phyloP scores from a whole-genome alignment of 1,140 invertebrate species.

The Gryllus bimaculatus region DNA sequence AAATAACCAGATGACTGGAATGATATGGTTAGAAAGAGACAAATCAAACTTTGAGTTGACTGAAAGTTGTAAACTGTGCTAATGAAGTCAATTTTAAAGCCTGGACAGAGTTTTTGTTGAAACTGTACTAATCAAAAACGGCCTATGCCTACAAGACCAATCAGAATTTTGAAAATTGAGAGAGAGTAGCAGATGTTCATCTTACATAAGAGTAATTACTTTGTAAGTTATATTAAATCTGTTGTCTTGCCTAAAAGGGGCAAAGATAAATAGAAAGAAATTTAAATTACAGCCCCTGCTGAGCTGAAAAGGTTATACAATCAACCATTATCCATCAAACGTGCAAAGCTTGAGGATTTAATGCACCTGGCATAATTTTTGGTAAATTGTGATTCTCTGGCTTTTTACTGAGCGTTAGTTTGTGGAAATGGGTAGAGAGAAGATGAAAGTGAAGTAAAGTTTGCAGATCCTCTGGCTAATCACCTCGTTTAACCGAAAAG shows the following conservation, averaged over 20 bases:
- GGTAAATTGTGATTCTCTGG: background rate
- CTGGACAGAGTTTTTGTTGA: background rate
- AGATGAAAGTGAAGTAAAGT: background rate
- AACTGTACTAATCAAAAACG: background rate
- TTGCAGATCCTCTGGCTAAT: background rate
- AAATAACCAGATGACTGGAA: background rate
- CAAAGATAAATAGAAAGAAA: background rate
- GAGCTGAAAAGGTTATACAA: background rate
- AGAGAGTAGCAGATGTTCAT: background rate
- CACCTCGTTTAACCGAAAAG: background rate
- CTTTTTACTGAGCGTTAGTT: background rate
- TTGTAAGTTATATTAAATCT: background rate
- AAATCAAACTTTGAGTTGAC: background rate
- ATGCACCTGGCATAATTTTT: background rate
- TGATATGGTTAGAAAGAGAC: background rate
- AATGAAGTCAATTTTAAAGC: background rate
- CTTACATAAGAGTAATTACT: background rate
- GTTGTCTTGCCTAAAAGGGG: background rate
- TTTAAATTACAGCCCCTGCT: background rate
- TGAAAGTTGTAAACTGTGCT: background rate
- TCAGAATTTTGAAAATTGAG: background rate
- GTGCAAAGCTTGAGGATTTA: background rate
- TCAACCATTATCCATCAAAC: constrained; percentile 6
- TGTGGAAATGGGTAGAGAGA: background rate
- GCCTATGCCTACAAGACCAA: background rate